phyloP scores from a whole-genome alignment of 2,113 vertebrate genomes.

The Oreotrochilus melanogaster region DNA sequence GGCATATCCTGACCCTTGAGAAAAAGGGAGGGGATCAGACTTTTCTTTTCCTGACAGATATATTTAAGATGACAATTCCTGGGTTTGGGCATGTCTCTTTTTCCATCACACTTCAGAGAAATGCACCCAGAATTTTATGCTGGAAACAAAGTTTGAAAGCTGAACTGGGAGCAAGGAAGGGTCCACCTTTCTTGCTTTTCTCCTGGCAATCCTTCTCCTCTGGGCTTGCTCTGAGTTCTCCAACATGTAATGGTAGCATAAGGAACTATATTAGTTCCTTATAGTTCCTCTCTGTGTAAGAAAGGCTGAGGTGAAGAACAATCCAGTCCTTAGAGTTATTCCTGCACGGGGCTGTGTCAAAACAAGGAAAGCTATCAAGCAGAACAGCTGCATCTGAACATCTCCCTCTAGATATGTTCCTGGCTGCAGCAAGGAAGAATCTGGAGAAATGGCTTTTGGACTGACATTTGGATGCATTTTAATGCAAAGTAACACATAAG shows the following conservation, averaged over 20 bases:
- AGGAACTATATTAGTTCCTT: background rate
- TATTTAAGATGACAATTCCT: background rate
- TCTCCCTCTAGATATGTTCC: background rate
- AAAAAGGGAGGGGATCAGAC: rapidly evolving
- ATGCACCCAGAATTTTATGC: background rate
- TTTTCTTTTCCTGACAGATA: background rate
- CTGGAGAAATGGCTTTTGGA: background rate
- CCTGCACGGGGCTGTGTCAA: background rate
- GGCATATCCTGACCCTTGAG: background rate
- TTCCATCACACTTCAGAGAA: background rate
- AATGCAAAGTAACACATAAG: background rate
- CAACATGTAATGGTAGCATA: background rate
- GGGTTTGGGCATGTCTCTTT: background rate
- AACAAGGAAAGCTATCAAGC: background rate
- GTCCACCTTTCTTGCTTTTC: background rate
- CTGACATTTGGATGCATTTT: background rate
- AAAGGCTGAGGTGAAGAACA: background rate
- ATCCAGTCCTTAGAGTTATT: background rate
- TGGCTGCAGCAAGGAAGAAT: background rate
- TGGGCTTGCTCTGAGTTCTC: background rate
- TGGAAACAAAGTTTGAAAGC: background rate
- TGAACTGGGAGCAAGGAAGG: background rate
- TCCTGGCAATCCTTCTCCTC: background rate
- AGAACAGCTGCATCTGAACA: background rate
- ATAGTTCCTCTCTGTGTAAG: background rate